Percentiles rank a stretch among this genome's conserved stretches.
Conservation (phyloP, 2,797 vertebrate species). For the Pogonophryne albipinna region DNA sequence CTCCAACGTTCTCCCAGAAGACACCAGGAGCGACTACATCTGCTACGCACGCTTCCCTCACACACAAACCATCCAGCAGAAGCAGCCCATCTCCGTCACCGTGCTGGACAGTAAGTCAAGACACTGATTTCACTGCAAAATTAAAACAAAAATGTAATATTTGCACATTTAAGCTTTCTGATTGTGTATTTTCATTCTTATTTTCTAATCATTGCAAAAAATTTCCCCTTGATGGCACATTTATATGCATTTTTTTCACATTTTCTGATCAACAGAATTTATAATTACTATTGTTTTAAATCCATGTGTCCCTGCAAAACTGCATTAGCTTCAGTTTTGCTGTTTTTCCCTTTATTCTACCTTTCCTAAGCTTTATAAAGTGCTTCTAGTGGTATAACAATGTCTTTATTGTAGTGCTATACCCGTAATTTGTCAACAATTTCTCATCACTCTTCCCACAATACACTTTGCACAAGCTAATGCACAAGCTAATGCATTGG, state of each 20-base stretch:
- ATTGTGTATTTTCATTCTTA: not conserved
- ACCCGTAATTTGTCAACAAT: not conserved
- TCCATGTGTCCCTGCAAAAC: no score
- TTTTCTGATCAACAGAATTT: not conserved
- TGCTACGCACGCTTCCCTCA: constrained; percentile 98
- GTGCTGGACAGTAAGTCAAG: constrained; percentile 90
- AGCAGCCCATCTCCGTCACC: constrained; percentile 96
- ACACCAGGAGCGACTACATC: constrained; percentile 95
- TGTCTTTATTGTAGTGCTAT: not conserved
- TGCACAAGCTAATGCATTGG: not conserved
- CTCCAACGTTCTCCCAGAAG: constrained; percentile 92
- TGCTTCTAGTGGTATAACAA: not conserved
- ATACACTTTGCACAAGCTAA: not conserved
- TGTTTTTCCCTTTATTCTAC: constrained; percentile 1
- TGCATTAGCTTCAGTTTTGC: not conserved
- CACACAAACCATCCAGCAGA: constrained; percentile 99
- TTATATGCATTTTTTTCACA: not conserved
- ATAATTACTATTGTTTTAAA: not conserved
- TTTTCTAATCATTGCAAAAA: not conserved
- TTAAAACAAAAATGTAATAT: not conserved
- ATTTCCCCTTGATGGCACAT: not conserved
- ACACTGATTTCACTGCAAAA: not conserved
- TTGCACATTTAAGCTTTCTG: not conserved
- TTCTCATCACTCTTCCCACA: not conserved
- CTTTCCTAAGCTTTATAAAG: not conserved